Evolutionary conservation across 1,140 invertebrate genomes (phyloP).

Genomic region (Sycophila sp.): DNA sequence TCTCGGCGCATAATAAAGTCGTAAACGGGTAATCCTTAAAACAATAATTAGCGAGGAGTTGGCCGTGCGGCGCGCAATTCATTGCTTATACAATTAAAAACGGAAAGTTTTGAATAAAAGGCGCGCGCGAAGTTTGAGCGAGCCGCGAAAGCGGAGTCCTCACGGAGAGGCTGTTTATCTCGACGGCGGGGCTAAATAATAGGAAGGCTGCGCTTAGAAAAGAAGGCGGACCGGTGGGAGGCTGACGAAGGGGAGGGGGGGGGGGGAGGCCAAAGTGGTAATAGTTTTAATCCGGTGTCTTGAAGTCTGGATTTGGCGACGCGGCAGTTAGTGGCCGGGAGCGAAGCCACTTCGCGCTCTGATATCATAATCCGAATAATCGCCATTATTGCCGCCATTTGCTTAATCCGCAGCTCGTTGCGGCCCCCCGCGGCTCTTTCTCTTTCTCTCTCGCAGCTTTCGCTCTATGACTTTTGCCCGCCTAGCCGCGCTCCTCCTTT

Average conservation of each 20-base stretch:
- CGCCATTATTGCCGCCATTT: slow-evolving; percentile 67
- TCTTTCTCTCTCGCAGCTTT: not conserved
- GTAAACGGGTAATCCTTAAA: slow-evolving; percentile 66
- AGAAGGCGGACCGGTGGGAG: not conserved
- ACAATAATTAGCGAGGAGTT: slow-evolving; percentile 68
- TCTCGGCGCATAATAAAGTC: slow-evolving; percentile 64
- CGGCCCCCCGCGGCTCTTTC: not conserved
- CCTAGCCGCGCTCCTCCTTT: not conserved
- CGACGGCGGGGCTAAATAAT: not conserved
- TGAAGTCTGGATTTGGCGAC: slow-evolving; percentile 65
- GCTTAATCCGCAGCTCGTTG: slow-evolving; percentile 57
- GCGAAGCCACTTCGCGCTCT: slow-evolving; percentile 64
- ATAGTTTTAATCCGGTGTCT: slow-evolving; percentile 69
- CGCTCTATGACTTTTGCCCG: not conserved
- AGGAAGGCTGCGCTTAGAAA: not conserved
- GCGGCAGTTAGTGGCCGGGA: slow-evolving; percentile 61
- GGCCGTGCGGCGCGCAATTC: slow-evolving; percentile 39
- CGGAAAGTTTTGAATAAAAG: too few relatives aligned
- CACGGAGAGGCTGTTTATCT: not conserved
- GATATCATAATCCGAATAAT: slow-evolving; percentile 69
- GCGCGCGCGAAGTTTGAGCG: not conserved
- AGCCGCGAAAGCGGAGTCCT: not conserved
- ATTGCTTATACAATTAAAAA: not conserved
- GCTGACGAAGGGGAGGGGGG: not conserved
- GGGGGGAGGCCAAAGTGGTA: slow-evolving; percentile 58